Conservation (phyloP, 30 jellyfish, hydroid and myxozoan genomes). For the Turritopsis dohrnii region DNA sequence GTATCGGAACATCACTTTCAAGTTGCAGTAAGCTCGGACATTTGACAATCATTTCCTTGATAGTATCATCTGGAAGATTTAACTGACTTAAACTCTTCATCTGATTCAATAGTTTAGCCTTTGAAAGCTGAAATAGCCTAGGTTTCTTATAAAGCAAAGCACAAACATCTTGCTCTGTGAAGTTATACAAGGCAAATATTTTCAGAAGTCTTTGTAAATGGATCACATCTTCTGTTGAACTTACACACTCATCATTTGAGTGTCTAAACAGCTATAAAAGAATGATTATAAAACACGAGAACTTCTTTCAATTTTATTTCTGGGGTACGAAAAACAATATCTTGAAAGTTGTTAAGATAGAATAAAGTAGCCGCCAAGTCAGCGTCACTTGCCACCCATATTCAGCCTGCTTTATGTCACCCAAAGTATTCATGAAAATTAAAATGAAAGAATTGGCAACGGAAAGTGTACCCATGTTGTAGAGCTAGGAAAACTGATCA, state of each 20-base stretch:
- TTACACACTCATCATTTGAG: background rate
- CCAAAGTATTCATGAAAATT: too few relatives aligned
- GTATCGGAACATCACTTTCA: conserved; percentile 14
- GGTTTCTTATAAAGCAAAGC: conserved; percentile 20
- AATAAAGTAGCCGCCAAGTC: too few relatives aligned
- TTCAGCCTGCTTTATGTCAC: too few relatives aligned
- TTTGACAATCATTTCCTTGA: conserved; percentile 29
- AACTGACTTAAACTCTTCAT: background rate
- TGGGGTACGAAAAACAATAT: too few relatives aligned
- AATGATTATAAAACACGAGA: too few relatives aligned
- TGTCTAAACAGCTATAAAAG: background rate
- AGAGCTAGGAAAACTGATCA: too few relatives aligned
- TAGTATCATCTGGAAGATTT: conserved; percentile 22
- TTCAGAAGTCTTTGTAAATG: conserved; percentile 5
- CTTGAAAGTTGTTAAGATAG: too few relatives aligned
- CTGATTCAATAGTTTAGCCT: conserved; percentile 7
- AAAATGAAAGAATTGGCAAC: too few relatives aligned
- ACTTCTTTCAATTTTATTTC: too few relatives aligned
- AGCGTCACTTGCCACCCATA: too few relatives aligned
- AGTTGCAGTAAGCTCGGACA: conserved; percentile 21
- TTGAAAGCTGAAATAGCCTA: conserved; percentile 20
- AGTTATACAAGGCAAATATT: background rate
- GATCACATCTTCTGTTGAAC: background rate
- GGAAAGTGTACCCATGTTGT: too few relatives aligned
- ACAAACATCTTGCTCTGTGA: conserved; percentile 20